Base-by-base conservation (phyloP, 1,140 invertebrate genomes). In the Eulimnadia texana region DNA sequence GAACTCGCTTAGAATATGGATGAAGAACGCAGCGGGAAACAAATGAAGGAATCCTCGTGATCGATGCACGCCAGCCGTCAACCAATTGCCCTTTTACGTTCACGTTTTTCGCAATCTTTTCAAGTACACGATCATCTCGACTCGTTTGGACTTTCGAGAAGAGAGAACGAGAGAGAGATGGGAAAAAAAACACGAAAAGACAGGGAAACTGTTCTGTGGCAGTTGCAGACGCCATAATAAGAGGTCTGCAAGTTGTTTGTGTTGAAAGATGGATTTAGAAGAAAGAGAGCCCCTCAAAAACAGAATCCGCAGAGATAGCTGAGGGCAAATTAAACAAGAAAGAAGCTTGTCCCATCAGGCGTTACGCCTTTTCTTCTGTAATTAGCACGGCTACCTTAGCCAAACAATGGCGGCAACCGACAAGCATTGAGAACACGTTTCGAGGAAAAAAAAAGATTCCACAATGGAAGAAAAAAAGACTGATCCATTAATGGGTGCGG, bases 41-140 rank as follows among this genome's bases (percentile, higher is more conserved):
- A 61, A 61, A 61, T 61, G 60, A 61, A 61, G 50, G 53, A 61
- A 54, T 33, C 29, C 49, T 52, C 50, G 50, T 61, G 60, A 61
- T 61, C 60, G 60, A 61, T 61, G 60, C 55, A 58, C 42, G 23
- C 42, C 28, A 58, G 28, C 55, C 42, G 55, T 16, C 23, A 16
- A 22, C n/a, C 53, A 20, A 27, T 27, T 13, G 13, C 52, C 55
- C 23, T 29, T 42, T 42, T 20, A 27, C 28, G 24, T 58, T 58
- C 22, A 9, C 33, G 16, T 16, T 42, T 42, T 42, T 42, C 33
- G 33, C 33, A 42, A 42, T 13, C n/a, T 16, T 54, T n/a, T n/a
- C n/a, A n/a, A n/a, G n/a, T n/a, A n/a, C n/a, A n/a, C n/a, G n/a
- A n/a, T n/a, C n/a, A n/a, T n/a, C n/a, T n/a, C n/a, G n/a, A n/a